A percentile compares a stretch with the other conserved stretches of the same genome.
Conservation (phyloP, 2,113 vertebrate genomes). For the Morone saxatilis region DNA sequence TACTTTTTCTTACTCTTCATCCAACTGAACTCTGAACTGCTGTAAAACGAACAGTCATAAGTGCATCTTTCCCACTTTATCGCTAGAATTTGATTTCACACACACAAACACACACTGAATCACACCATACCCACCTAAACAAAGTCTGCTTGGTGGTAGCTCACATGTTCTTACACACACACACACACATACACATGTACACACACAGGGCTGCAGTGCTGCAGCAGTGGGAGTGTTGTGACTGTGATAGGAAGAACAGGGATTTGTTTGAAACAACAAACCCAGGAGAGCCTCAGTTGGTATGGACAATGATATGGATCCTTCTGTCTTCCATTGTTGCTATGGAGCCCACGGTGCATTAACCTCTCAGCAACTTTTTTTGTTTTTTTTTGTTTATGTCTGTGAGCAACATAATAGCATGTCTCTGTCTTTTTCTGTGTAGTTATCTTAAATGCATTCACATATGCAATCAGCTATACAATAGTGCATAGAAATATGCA, state of each 20-base stretch:
- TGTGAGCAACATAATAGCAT: not conserved
- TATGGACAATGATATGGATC: slow-evolving; percentile 72
- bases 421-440: not conserved
- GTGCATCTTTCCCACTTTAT: slow-evolving; percentile 24
- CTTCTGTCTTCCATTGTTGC: slow-evolving; percentile 18
- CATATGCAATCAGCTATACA: not conserved
- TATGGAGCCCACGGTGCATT: slow-evolving; percentile 6
- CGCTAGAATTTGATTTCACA: slow-evolving; percentile 32
- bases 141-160: slow-evolving; percentile 4
- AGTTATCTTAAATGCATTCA: not conserved
- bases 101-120: slow-evolving; percentile 12
- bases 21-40: slow-evolving; percentile 49
- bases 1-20: slow-evolving; percentile 10
- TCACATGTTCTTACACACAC: not conserved
- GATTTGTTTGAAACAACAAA: slow-evolving; percentile 84
- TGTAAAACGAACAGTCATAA: slow-evolving; percentile 46
- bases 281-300: slow-evolving; percentile 54
- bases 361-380: not conserved
- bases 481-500: too few relatives aligned
- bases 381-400: not conserved
- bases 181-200: too few relatives aligned
- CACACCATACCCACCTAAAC: not conserved
- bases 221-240: slow-evolving; percentile 81
- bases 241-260: slow-evolving; percentile 75
- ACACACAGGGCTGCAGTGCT: slow-evolving; percentile 39